These are phyloP conservation scores for Desmodus rotundus DNA, from an alignment of 2,113 vertebrate genomes.

Conservation along the genomic window DNA sequence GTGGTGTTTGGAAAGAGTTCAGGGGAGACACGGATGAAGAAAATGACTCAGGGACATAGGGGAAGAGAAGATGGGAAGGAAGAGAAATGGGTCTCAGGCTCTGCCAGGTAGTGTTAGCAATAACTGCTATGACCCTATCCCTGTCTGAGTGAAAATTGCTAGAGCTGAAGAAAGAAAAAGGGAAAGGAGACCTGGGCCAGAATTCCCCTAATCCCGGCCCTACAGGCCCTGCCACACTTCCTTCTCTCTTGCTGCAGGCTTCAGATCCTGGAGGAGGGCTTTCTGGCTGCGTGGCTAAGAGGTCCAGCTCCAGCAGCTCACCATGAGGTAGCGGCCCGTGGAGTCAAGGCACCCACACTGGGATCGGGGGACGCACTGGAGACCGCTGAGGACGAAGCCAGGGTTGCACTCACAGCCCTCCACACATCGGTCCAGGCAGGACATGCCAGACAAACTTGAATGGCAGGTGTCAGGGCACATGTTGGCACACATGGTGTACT, in stretches of 20 bases:
- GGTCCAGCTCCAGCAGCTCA: neutral
- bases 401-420: constrained; percentile 77
- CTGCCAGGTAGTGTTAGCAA: neutral
- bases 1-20: neutral
- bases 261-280: neutral
- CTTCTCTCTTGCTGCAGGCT: neutral
- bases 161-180: neutral
- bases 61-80: neutral
- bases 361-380: constrained; percentile 52
- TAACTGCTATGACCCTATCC: neutral
- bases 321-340: constrained; percentile 53
- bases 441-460: neutral
- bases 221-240: rapidly evolving
- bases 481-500: constrained; percentile 82
- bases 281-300: constrained; percentile 60
- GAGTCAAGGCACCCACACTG: constrained; percentile 70
- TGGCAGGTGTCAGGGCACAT: constrained; percentile 71
- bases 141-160: neutral
- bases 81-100: neutral
- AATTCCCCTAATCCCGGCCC: neutral
- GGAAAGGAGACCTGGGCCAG: neutral
- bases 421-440: constrained; percentile 49
- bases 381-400: constrained; percentile 74
- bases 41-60: neutral
- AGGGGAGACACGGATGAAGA: neutral